These are phyloP conservation scores for Petrolisthes cinctipes DNA, from an alignment of 2,888 invertebrate species.

Conservation along the genomic window DNA sequence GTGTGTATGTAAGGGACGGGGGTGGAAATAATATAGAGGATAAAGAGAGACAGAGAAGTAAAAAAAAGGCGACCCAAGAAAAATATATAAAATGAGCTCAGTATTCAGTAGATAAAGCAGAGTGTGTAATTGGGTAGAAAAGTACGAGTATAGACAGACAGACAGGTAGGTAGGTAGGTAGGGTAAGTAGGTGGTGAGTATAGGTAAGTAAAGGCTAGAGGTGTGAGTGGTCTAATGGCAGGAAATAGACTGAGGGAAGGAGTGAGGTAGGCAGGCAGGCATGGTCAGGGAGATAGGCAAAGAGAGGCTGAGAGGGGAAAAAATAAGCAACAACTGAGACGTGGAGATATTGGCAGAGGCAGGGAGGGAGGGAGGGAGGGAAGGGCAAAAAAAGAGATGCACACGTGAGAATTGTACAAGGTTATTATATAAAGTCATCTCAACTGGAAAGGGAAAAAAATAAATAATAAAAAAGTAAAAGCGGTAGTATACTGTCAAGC, in stretches of 20 bases:
- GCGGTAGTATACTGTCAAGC: background rate
- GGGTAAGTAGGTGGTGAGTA: background rate
- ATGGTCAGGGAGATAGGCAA: conserved; percentile 8
- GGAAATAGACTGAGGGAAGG: background rate
- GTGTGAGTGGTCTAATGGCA: conserved; percentile 13
- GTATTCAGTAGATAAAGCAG: background rate
- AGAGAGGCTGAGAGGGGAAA: background rate
- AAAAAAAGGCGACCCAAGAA: background rate
- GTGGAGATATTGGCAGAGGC: background rate
- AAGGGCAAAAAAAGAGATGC: background rate
- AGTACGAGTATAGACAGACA: background rate
- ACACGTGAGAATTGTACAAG: background rate
- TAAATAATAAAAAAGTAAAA: background rate
- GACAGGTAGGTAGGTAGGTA: background rate
- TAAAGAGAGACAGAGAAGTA: background rate
- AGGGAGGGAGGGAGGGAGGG: background rate
- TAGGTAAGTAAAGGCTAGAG: background rate
- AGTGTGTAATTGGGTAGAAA: background rate
- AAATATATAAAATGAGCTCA: background rate
- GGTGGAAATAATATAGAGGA: conserved; percentile 2
- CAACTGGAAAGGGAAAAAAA: background rate
- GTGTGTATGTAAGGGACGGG: conserved; percentile 1
- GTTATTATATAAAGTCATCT: background rate
- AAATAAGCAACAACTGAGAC: background rate
- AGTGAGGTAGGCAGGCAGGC: background rate